These are phyloP conservation scores for Maniola jurtina DNA, from an alignment of 1,140 invertebrate genomes.

Conservation along the genomic window DNA sequence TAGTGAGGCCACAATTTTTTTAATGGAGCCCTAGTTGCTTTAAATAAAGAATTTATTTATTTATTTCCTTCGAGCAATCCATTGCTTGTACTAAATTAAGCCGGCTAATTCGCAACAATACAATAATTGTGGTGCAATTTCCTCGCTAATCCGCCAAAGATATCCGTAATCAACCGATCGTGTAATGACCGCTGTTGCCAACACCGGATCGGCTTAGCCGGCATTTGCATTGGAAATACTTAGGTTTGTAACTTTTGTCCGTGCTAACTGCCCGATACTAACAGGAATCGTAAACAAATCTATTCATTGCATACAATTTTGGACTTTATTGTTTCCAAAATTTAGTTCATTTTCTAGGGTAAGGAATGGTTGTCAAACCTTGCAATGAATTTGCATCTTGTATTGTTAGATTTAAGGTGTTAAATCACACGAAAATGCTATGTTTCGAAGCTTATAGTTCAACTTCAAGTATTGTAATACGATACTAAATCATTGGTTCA, in stretches of 20 bases:
- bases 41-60: too few species aligned
- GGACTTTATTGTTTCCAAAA: neutral
- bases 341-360: neutral
- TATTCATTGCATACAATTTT: neutral
- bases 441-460: conserved; percentile 21
- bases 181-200: conserved; percentile 18
- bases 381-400: conserved; percentile 8
- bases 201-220: conserved; percentile 29
- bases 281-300: conserved; percentile 8
- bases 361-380: neutral
- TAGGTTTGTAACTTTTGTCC: conserved; percentile 31
- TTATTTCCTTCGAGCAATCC: too few species aligned
- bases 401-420: neutral
- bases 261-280: conserved; percentile 18
- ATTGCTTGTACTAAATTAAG: conserved; percentile 1
- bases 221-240: conserved; percentile 35
- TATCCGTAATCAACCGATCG: conserved; percentile 21
- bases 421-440: neutral
- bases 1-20: too few species aligned
- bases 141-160: conserved; percentile 4
- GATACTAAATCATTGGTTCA: conserved; percentile 28
- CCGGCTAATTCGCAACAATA: conserved; percentile 7
- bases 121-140: neutral
- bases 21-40: too few species aligned
- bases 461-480: conserved; percentile 27